Evolutionary conservation across 2,888 invertebrate species (phyloP).

Genomic region (Serrognathus titanus): DNA sequence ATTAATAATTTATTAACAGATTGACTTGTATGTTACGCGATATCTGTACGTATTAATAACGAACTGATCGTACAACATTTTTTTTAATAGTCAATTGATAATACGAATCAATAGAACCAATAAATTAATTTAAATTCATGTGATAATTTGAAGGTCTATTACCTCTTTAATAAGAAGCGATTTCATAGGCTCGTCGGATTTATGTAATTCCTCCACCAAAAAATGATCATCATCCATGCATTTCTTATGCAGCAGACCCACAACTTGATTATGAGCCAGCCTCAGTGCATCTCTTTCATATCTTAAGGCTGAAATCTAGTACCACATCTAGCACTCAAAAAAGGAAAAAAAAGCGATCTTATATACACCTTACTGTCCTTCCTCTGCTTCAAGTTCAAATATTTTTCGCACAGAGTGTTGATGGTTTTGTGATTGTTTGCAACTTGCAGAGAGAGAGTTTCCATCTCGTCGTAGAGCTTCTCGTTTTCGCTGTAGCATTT

Average conservation of each 20-base stretch:
- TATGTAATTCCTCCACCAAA: slow-evolving; percentile 30
- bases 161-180: slow-evolving; percentile 39
- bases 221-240: slow-evolving; percentile 39
- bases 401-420: slow-evolving; percentile 31
- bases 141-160: not conserved
- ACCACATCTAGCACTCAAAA: not conserved
- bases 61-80: too few species aligned
- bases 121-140: too few species aligned
- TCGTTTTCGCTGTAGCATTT: slow-evolving; percentile 37
- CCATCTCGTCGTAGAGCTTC: slow-evolving; percentile 31
- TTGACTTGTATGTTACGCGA: too few species aligned
- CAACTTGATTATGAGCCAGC: slow-evolving; percentile 39
- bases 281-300: slow-evolving; percentile 38
- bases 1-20: not conserved
- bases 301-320: slow-evolving; percentile 34
- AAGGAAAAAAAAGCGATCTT: not conserved
- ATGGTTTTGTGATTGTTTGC: slow-evolving; percentile 28
- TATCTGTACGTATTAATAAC: too few species aligned
- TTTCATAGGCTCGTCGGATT: slow-evolving; percentile 30
- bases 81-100: too few species aligned
- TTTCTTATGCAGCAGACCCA: slow-evolving; percentile 36
- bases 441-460: slow-evolving; percentile 25
- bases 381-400: slow-evolving; percentile 32
- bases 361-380: slow-evolving; percentile 34
- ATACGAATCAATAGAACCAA: too few species aligned